Conservation (phyloP, 2,113 vertebrate genomes). For the Sitta europaea region DNA sequence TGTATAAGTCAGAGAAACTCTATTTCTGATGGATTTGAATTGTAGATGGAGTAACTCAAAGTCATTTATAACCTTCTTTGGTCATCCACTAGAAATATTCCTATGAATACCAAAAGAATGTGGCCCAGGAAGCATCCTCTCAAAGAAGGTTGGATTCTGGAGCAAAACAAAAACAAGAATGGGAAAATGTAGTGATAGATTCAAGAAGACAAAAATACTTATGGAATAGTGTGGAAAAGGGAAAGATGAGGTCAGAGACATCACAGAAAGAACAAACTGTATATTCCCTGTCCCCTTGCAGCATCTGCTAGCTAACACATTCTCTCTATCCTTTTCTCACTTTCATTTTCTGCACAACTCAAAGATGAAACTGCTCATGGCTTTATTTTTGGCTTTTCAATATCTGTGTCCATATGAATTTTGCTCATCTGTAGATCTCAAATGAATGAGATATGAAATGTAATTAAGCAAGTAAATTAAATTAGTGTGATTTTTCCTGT, state of each 20-base stretch:
- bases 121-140: not conserved
- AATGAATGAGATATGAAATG: constrained; percentile 58
- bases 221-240: not conserved
- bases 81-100: not conserved
- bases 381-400: constrained; percentile 64
- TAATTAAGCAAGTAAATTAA: constrained; percentile 66
- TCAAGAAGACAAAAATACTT: not conserved
- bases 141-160: not conserved
- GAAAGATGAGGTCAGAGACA: constrained; percentile 42
- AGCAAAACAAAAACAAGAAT: not conserved
- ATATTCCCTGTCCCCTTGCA: constrained; percentile 40
- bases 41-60: not conserved
- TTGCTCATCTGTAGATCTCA: constrained; percentile 48
- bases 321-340: constrained; percentile 52
- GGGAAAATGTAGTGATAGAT: not conserved
- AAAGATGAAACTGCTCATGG: constrained; percentile 30
- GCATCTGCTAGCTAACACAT: constrained; percentile 52
- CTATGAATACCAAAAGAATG: not conserved
- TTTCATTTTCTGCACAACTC: constrained; percentile 47
- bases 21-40: not conserved
- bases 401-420: constrained; percentile 31
- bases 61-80: not conserved
- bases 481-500: constrained; percentile 49
- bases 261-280: constrained; percentile 41
- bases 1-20: not conserved